Percentiles rank a stretch among this genome's conserved stretches.
Conservation (phyloP, 2,113 vertebrate species). For the Pterocles burchelli region DNA sequence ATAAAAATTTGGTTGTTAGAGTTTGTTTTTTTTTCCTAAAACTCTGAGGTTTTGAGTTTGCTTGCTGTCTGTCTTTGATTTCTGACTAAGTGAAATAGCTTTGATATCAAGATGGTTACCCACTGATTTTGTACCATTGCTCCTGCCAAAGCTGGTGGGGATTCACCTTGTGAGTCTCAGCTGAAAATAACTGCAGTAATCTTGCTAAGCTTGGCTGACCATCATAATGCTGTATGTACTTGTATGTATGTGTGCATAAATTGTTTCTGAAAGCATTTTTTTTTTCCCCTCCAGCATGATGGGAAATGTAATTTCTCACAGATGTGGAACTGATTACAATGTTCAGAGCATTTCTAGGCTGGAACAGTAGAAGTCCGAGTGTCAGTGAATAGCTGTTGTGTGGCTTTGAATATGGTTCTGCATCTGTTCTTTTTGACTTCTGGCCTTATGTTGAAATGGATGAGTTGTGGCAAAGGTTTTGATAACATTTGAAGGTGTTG, state of each 20-base stretch:
- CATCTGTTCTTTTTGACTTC: not conserved
- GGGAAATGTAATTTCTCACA: not conserved
- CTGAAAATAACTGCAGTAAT: slow-evolving; percentile 18
- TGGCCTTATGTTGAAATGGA: not conserved
- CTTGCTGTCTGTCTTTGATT: not conserved
- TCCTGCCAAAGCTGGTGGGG: not conserved
- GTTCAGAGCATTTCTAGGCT: not conserved
- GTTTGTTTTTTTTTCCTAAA: not conserved
- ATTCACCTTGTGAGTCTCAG: not conserved
- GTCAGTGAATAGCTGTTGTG: not conserved
- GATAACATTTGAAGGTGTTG: not conserved
- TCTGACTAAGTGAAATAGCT: not conserved
- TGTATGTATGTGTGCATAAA: not conserved
- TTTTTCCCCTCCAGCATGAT: not conserved
- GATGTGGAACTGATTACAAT: not conserved
- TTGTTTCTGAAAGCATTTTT: not conserved
- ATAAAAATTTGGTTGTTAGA: not conserved
- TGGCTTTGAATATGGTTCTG: not conserved
- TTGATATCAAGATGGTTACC: not conserved
- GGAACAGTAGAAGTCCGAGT: not conserved
- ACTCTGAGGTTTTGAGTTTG: not conserved
- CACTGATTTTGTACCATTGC: not conserved
- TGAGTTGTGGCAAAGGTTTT: not conserved
- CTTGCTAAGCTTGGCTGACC: not conserved
- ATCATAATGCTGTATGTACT: not conserved